phyloP scores from a whole-genome alignment of 2,888 invertebrate species.

The Melanotus villosus region DNA sequence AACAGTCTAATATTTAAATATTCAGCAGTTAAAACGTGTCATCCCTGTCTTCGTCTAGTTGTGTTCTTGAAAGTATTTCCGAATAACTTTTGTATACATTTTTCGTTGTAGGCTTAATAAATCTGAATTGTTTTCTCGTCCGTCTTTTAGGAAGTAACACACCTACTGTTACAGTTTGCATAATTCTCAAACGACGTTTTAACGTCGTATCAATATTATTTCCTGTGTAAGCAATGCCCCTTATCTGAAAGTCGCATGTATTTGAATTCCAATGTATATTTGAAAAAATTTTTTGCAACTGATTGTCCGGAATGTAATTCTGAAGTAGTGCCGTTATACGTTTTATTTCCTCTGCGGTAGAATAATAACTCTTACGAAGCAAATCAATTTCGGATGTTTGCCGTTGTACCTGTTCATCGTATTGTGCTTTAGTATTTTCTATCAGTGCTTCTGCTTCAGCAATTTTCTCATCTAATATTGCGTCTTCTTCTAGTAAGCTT shows the following conservation, averaged over 20 bases:
- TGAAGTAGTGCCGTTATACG: conserved; percentile 92
- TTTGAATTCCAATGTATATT: conserved; percentile 98
- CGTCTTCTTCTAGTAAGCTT: conserved; percentile 95
- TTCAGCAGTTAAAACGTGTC: too few relatives aligned
- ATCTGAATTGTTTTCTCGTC: too few relatives aligned
- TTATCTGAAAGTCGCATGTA: conserved; percentile 97
- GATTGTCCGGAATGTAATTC: conserved; percentile 93
- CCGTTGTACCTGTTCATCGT: conserved; percentile 94
- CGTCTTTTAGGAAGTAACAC: too few relatives aligned
- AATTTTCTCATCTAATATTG: conserved; percentile 92
- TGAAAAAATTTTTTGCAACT: conserved; percentile 91
- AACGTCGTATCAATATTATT: conserved; percentile 88
- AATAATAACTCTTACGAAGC: conserved; percentile 91
- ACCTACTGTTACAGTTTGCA: too few relatives aligned
- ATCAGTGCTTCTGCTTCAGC: conserved; percentile 90
- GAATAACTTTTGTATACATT: too few relatives aligned
- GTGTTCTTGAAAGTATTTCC: too few relatives aligned
- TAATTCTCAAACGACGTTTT: conserved; percentile 31
- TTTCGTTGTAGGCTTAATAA: too few relatives aligned
- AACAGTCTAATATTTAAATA: too few relatives aligned
- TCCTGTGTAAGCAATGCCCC: conserved; percentile 98
- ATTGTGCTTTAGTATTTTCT: conserved; percentile 86
- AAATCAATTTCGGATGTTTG: conserved; percentile 90
- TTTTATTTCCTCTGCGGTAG: conserved; percentile 90
- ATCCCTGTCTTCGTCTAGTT: too few relatives aligned